Percentiles rank a stretch among this genome's conserved stretches.
Evolutionary conservation across 2,888 invertebrate species (phyloP).

Genomic region (Euspilapteryx auroguttella): DNA sequence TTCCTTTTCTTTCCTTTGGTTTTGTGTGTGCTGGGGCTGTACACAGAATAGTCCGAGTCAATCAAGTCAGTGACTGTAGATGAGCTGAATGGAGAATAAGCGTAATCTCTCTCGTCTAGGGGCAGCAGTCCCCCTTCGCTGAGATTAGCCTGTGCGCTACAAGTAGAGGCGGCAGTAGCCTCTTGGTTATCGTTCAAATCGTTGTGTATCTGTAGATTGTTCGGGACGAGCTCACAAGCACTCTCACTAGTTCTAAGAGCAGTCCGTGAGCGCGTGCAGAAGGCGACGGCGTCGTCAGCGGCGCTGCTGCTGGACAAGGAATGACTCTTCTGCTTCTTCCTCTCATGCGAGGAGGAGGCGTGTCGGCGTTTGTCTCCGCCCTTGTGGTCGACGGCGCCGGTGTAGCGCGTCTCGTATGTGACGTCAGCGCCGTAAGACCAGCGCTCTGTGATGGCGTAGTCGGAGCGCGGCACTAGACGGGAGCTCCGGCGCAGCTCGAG

Average conservation of each 20-base stretch:
- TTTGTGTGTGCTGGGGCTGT: slow-evolving; percentile 41
- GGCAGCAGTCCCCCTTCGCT: slow-evolving; percentile 47
- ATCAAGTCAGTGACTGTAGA: slow-evolving; percentile 48
- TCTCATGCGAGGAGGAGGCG: slow-evolving; percentile 43
- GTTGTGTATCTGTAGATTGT: too few species aligned
- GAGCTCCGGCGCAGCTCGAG: slow-evolving; percentile 43
- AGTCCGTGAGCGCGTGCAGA: slow-evolving; percentile 51
- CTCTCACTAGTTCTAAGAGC: slow-evolving; percentile 45
- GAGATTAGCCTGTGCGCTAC: too few species aligned
- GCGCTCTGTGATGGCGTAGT: slow-evolving; percentile 61
- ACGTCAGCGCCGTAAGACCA: slow-evolving; percentile 60
- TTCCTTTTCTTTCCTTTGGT: slow-evolving; percentile 51
- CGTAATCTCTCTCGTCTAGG: slow-evolving; percentile 52
- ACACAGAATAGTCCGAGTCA: slow-evolving; percentile 53
- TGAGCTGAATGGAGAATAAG: slow-evolving; percentile 52
- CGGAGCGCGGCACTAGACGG: slow-evolving; percentile 53
- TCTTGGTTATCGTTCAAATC: too few species aligned
- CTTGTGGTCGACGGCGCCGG: slow-evolving; percentile 24
- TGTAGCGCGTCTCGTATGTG: slow-evolving; percentile 48
- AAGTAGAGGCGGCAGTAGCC: too few species aligned
- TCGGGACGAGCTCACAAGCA: slow-evolving; percentile 43
- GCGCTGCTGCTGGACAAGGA: slow-evolving; percentile 19
- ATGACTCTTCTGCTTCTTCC: slow-evolving; percentile 34
- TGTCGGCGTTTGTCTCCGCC: slow-evolving; percentile 24
- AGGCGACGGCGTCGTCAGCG: slow-evolving; percentile 44